Percentiles rank a stretch among this genome's conserved stretches.
Evolutionary conservation across 2,888 invertebrate genomes (phyloP).

Genomic region (Hipparchia semele): DNA sequence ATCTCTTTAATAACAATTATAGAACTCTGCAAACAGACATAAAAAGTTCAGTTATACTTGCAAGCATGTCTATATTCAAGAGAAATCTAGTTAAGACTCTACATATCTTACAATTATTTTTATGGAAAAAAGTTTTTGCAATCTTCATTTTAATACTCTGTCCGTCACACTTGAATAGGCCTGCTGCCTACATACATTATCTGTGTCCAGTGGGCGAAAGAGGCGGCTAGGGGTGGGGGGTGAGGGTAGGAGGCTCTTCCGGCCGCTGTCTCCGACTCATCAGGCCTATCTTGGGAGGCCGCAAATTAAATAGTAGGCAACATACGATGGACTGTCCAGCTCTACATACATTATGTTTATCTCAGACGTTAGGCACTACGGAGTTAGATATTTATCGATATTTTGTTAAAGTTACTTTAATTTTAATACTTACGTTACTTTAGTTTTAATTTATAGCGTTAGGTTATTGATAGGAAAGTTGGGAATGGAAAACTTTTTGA

Average conservation of each 20-base stretch:
- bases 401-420: too few relatives aligned
- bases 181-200: constrained; percentile 57
- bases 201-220: constrained; percentile 48
- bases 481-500: too few relatives aligned
- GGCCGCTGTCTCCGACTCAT: constrained; percentile 78
- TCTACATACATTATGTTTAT: constrained; percentile 29
- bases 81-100: constrained; percentile 19
- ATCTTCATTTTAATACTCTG: constrained; percentile 42
- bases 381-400: too few relatives aligned
- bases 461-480: too few relatives aligned
- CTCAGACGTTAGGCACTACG: not conserved
- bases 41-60: too few relatives aligned
- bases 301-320: constrained; percentile 75
- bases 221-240: constrained; percentile 43
- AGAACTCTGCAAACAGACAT: too few relatives aligned
- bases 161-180: constrained; percentile 66
- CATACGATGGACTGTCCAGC: constrained; percentile 50
- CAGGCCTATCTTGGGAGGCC: constrained; percentile 77
- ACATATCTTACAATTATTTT: constrained; percentile 21
- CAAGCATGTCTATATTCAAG: not conserved
- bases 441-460: too few relatives aligned
- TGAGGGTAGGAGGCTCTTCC: constrained; percentile 60
- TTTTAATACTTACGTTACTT: too few relatives aligned
- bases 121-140: constrained; percentile 37
- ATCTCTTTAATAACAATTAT: too few relatives aligned